These are phyloP conservation scores for Cyclura pinguis DNA, from an alignment of 2,797 vertebrate species.

Conservation along the genomic window DNA sequence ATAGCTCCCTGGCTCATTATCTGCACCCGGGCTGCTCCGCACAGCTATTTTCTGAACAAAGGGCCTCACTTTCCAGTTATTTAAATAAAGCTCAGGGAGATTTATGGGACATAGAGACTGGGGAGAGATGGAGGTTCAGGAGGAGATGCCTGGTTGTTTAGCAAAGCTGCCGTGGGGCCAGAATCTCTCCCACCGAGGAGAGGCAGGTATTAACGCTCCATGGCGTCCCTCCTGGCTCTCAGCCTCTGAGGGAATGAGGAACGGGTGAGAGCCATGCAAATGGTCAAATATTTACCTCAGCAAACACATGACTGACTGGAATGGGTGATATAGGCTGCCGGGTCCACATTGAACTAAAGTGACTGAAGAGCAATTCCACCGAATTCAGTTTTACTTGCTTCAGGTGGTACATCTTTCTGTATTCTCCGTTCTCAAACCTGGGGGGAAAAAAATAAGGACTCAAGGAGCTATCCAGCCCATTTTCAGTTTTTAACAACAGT, in stretches of 20 bases:
- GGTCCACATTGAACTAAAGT: not conserved
- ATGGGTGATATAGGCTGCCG: no score
- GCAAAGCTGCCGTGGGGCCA: not conserved
- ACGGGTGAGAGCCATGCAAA: not conserved
- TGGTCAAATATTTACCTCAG: not conserved
- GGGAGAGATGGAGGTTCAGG: slow-evolving; percentile 7
- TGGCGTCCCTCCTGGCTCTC: not conserved
- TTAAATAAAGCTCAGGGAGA: slow-evolving; percentile 45
- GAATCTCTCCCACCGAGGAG: not conserved
- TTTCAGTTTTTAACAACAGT: not conserved
- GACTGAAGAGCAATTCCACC: not conserved
- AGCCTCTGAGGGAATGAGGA: not conserved
- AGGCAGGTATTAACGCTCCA: not conserved
- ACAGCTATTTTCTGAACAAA: slow-evolving; percentile 60
- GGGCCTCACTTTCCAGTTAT: slow-evolving; percentile 54
- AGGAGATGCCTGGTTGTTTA: not conserved
- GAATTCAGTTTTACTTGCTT: not conserved
- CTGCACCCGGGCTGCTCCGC: slow-evolving; percentile 49
- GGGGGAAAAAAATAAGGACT: not conserved
- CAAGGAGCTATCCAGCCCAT: not conserved
- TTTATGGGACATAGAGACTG: slow-evolving; percentile 40
- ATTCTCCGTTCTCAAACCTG: not conserved
- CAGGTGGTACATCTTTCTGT: not conserved
- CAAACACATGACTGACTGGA: not conserved
- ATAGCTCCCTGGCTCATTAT: slow-evolving; percentile 56